Evolutionary conservation across 2,888 invertebrate species (phyloP).

Genomic region (Drosophila barbarae): DNA sequence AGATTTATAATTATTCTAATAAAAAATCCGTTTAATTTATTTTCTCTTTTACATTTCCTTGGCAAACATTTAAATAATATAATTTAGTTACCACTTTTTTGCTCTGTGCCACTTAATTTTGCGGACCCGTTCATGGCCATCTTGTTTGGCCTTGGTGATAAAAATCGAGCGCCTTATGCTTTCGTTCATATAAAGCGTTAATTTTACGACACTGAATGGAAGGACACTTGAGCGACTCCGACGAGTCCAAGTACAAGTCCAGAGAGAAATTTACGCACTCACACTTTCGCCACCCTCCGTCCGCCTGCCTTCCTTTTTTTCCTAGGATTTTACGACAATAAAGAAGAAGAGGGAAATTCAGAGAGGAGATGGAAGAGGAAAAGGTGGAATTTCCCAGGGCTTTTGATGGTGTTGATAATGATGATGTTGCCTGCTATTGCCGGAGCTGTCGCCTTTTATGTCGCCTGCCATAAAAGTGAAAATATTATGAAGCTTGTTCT

Average conservation of each 20-base stretch:
- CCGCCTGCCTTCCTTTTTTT: conserved; percentile 2
- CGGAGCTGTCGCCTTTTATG: conserved; percentile 43
- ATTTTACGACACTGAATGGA: conserved; percentile 55
- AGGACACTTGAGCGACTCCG: conserved; percentile 43
- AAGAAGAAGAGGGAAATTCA: not conserved
- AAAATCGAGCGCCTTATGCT: conserved; percentile 52
- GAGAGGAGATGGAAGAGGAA: not conserved
- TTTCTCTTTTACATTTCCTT: fast-evolving
- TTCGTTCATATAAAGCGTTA: conserved; percentile 59
- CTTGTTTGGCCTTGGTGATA: conserved; percentile 46
- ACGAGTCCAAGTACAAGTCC: conserved; percentile 15
- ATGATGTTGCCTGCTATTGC: conserved; percentile 43
- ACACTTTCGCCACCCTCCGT: conserved; percentile 24
- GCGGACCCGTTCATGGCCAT: conserved; percentile 22
- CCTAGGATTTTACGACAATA: conserved; percentile 43
- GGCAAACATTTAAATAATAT: too few species aligned
- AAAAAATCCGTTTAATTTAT: not conserved
- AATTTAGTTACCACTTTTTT: not conserved
- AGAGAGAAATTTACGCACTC: conserved; percentile 49
- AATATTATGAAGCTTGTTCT: conserved; percentile 48
- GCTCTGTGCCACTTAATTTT: conserved; percentile 8
- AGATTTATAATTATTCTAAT: not conserved
- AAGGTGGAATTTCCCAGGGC: conserved; percentile 22
- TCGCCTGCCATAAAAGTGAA: conserved; percentile 45
- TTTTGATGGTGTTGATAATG: conserved; percentile 50